Conservation (phyloP, 1,140 invertebrate genomes). For the Sinonovacula constricta region DNA sequence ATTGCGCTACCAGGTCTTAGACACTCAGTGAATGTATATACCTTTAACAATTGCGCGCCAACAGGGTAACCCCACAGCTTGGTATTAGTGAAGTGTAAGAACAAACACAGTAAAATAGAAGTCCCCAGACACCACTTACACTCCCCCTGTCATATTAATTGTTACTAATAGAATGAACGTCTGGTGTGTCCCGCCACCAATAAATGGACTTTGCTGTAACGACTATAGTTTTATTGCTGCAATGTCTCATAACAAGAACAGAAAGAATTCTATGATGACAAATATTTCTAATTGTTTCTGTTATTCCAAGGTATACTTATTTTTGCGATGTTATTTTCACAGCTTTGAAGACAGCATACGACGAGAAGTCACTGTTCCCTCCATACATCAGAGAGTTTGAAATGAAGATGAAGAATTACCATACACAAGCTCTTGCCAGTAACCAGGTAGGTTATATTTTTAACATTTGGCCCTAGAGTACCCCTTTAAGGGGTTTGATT, state of each 20-base stretch:
- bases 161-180: too few relatives aligned
- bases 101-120: too few relatives aligned
- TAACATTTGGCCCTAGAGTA: neutral
- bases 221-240: neutral
- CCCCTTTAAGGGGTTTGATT: neutral
- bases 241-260: neutral
- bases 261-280: neutral
- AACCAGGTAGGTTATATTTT: constrained; percentile 43
- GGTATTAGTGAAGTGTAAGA: too few relatives aligned
- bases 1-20: too few relatives aligned
- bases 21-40: too few relatives aligned
- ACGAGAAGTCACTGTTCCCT: constrained; percentile 78
- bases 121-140: too few relatives aligned
- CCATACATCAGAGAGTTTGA: constrained; percentile 78
- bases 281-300: neutral
- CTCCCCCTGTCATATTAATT: too few relatives aligned
- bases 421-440: constrained; percentile 46
- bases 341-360: constrained; percentile 76
- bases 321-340: too few relatives aligned
- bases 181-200: too few relatives aligned
- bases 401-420: constrained; percentile 70
- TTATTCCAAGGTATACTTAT: neutral
- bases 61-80: too few relatives aligned
- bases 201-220: neutral
- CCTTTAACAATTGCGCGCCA: too few relatives aligned